Evolutionary conservation across 2,888 invertebrate species (phyloP).

Genomic region (Philereme transversata): DNA sequence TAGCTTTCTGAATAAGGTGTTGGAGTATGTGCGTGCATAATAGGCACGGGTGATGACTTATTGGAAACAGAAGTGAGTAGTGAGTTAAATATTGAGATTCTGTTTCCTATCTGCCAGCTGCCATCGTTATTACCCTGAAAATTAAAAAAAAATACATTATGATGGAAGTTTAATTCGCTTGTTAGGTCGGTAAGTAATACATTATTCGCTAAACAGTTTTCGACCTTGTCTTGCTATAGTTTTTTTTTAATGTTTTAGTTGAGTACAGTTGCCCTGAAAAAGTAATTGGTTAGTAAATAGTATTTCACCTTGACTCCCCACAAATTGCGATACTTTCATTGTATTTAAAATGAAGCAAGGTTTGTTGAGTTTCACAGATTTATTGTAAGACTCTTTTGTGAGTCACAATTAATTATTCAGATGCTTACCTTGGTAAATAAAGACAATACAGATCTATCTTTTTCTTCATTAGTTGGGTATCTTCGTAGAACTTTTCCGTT

Average conservation of each 20-base stretch:
- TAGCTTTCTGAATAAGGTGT: conserved; percentile 75
- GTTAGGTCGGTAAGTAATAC: not conserved
- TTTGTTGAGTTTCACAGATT: conserved; percentile 8
- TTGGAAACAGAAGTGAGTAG: conserved; percentile 74
- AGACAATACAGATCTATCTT: conserved; percentile 74
- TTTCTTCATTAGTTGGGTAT: conserved; percentile 76
- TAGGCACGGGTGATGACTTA: conserved; percentile 63
- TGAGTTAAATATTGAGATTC: conserved; percentile 84
- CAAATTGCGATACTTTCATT: conserved; percentile 15
- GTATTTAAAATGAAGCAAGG: conserved; percentile 23
- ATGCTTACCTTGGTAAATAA: conserved; percentile 69
- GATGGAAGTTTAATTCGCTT: not conserved
- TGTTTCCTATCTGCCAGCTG: conserved; percentile 82
- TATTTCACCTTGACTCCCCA: conserved; percentile 26
- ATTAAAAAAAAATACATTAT: conserved; percentile 16
- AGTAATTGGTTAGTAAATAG: conserved; percentile 13
- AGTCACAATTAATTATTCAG: conserved; percentile 17
- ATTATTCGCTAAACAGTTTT: conserved; percentile 4
- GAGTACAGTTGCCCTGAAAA: conserved; percentile 5
- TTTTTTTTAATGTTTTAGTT: too few species aligned
- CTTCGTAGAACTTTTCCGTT: conserved; percentile 87
- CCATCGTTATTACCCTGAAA: conserved; percentile 76
- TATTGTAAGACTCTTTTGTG: not conserved
- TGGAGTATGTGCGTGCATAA: conserved; percentile 70
- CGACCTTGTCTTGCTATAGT: conserved; percentile 7